Evolutionary conservation across 2,888 invertebrate genomes (phyloP), one percentile per base, ranked within the genome.

Genomic region (Dicranocentrus wangi): DNA sequence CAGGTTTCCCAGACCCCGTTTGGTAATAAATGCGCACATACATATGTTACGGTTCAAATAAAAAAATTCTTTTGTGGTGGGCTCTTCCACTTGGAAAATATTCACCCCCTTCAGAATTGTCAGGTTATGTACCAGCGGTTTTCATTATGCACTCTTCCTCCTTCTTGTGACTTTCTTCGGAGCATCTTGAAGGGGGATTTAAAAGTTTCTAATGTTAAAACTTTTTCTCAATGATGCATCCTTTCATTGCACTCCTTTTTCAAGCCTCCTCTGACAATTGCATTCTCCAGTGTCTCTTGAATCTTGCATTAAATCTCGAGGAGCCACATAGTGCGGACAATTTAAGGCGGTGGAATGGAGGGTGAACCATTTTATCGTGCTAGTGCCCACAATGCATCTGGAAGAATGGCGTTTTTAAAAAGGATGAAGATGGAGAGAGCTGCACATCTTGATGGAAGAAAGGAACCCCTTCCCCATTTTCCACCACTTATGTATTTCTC

Each of bases 301-400:
- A 58, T 60, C 55, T 53, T 28, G 43, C 27, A 70, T 70, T 70
- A 58, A 70, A 70, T 70, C 70, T 70, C 42, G 60, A 70, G 25
- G 25, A 58, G 42, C 0, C 25, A 55, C 32, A 43, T 13, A 23
- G 70, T 70, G 70, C 60, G 70, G 70, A 70, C 70, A 70, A 70
- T 70, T 70, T 70, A 70, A 58, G 58, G 42, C 55, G 39, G 70
- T 70, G 70, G n/a, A n/a, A n/a, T n/a, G n/a, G n/a, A 53, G 70
- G 70, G 70, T 58, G 60, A 58, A 53, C 32, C n/a, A 55, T 69
- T 28, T 69, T 42, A 51, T 28, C 19, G 32, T 51, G 19, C 19
- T 13, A 69, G 32, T n/a, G 53, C 53, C 47, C 27, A 51, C 42
- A 47, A 47, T 69, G 51, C 28, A 53, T 47, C 27, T 69, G 53